A percentile compares a stretch with the other conserved stretches of the same genome.
These are phyloP conservation scores for Agelas oroides DNA, from an alignment of 37 sponge, comb jelly and placozoan genomes.

Conservation along the genomic window DNA sequence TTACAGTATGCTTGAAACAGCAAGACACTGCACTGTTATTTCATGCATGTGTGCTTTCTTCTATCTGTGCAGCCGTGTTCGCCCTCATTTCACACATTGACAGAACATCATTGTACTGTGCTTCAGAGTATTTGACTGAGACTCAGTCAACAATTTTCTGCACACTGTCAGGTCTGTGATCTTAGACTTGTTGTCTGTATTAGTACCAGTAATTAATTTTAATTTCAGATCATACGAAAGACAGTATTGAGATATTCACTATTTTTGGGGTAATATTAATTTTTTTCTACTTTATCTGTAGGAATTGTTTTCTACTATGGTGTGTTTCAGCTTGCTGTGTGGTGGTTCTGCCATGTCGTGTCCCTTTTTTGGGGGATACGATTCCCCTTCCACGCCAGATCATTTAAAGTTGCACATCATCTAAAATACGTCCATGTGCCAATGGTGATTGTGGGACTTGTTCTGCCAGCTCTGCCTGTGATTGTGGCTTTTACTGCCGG, in stretches of 20 bases:
- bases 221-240: too few species aligned
- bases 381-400: slow-evolving; percentile 46
- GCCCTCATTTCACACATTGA: background rate
- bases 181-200: too few species aligned
- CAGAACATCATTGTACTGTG: background rate
- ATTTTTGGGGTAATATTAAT: background rate
- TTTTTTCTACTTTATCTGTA: slow-evolving; percentile 5
- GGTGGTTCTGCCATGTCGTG: slow-evolving; percentile 37
- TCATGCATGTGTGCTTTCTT: too few species aligned
- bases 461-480: slow-evolving; percentile 31
- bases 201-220: too few species aligned
- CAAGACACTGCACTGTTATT: too few species aligned
- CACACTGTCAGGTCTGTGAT: too few species aligned
- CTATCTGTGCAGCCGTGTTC: slow-evolving; percentile 1
- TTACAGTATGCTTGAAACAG: too few species aligned
- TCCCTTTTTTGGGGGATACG: slow-evolving; percentile 11
- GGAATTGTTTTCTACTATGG: slow-evolving; percentile 36
- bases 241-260: too few species aligned
- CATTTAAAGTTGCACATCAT: background rate
- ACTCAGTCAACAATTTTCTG: too few species aligned
- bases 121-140: background rate
- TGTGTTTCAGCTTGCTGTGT: slow-evolving; percentile 23
- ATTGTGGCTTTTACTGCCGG: slow-evolving; percentile 1
- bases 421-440: slow-evolving; percentile 41
- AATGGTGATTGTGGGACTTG: slow-evolving; percentile 19